Evolutionary conservation across 2,888 invertebrate genomes (phyloP).

Genomic region (Belgica antarctica): DNA sequence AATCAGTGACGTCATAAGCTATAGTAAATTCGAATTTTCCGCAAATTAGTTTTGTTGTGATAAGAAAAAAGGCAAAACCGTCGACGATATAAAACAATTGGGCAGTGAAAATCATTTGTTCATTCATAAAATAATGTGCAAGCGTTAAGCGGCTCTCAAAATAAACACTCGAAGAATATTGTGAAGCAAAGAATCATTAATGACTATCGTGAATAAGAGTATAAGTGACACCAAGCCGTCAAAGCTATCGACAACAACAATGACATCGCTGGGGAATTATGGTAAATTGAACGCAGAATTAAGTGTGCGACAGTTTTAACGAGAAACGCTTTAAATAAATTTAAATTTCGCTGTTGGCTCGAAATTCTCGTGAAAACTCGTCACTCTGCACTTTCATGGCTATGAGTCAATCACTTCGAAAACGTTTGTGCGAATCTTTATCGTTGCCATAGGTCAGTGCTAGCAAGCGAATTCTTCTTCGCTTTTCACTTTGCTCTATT

Average conservation of each 20-base stretch:
- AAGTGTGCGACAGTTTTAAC: too few relatives aligned
- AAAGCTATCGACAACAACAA: neutral
- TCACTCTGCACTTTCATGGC: too few relatives aligned
- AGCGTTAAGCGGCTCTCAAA: neutral
- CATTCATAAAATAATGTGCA: slow-evolving; percentile 42
- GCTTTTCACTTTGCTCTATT: too few relatives aligned
- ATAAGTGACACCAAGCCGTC: neutral
- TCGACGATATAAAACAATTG: slow-evolving; percentile 29
- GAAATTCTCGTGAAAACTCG: neutral
- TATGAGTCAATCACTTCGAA: neutral
- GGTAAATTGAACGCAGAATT: slow-evolving; percentile 21
- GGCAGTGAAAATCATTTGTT: neutral
- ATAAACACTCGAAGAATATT: neutral
- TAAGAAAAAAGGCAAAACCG: slow-evolving; percentile 26
- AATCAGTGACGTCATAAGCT: slow-evolving; percentile 9
- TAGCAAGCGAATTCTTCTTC: too few relatives aligned
- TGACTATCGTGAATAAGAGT: slow-evolving; percentile 23
- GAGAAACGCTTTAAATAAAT: too few relatives aligned
- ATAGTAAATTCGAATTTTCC: neutral
- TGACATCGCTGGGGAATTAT: slow-evolving; percentile 42
- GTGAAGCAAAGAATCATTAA: neutral
- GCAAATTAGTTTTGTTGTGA: slow-evolving; percentile 26
- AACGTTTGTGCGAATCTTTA: neutral
- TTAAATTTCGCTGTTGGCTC: too few relatives aligned
- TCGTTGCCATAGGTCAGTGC: neutral